phyloP scores from a whole-genome alignment of 1,140 invertebrate species.

The Drosophila suzukii region DNA sequence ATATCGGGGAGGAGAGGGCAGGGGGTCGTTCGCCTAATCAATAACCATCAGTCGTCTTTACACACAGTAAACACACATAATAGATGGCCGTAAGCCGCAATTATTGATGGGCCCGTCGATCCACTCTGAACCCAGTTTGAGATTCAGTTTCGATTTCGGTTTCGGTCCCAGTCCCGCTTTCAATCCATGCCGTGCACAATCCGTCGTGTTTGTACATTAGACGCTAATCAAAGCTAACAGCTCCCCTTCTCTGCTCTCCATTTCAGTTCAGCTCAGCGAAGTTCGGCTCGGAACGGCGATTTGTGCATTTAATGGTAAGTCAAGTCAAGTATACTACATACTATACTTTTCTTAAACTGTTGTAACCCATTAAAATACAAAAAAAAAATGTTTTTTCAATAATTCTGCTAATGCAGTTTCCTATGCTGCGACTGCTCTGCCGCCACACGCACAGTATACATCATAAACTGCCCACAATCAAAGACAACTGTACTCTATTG shows the following conservation, averaged over 20 bases:
- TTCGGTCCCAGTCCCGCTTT: neutral
- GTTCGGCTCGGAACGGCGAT: conserved; percentile 30
- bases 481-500: too few relatives aligned
- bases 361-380: too few relatives aligned
- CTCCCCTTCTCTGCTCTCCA: conserved; percentile 19
- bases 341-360: too few relatives aligned
- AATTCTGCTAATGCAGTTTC: too few relatives aligned
- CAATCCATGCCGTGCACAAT: conserved; percentile 13
- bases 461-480: too few relatives aligned
- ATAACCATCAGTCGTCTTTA: conserved; percentile 82
- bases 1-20: neutral
- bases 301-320: conserved; percentile 74
- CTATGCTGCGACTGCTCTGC: too few relatives aligned
- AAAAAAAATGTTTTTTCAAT: too few relatives aligned
- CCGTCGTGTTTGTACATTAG: conserved; percentile 34
- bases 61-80: conserved; percentile 74
- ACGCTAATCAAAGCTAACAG: conserved; percentile 60
- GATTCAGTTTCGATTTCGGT: conserved; percentile 6
- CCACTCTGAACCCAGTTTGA: conserved; percentile 26
- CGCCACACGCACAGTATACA: too few relatives aligned
- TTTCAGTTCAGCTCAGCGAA: conserved; percentile 30
- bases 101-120: conserved; percentile 64
- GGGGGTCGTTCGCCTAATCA: conserved; percentile 57
- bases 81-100: conserved; percentile 77
- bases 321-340: neutral